Evolutionary conservation across 2,113 vertebrate species (phyloP), one percentile per base, ranked within the genome.

Genomic region (Acrocephalus arundinaceus): DNA sequence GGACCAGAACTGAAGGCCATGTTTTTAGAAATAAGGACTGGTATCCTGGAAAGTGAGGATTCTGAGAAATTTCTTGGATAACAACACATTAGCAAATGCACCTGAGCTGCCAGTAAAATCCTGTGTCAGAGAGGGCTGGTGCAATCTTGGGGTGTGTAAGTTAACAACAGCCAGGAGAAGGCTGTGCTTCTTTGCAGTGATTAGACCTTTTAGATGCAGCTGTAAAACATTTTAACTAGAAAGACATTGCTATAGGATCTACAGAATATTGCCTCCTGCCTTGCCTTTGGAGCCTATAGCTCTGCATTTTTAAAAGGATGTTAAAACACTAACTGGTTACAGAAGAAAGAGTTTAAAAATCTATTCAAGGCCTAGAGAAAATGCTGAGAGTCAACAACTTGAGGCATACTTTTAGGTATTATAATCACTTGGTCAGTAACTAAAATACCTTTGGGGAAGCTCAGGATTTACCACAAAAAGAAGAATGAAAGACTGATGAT

Each of bases 21-120:
- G 6, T 4, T 65, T 90, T 51, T 10, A 61, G 48, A 52, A 81
- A 68, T 37, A 62, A 77, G 22, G 18, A 27, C 2, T 0, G 0
- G 2, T 58, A 9, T 33, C 30, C 16, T 39, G 35, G 8, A 41
- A 91, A n/a, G 10, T 4, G 7, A 10, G 35, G 24, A 52, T 46
- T 59, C 39, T 51, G 33, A 72, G 39, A 41, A 77, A 9, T 35
- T 62, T 73, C 35, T 73, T 24, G n/a, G 13, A 13, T 70, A 72
- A 51, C 24, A 79, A 22, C 10, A 35, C 27, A 13, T 1, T 15
- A 91, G 3, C 13, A 68, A 22, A 20, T 31, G 33, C 28, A 52
- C 3, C 43, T 35, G 39, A 77, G 33, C 43, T 87, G 17, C 39
- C 49, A 67, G 37, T 10, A 45, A 46, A 68, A 15, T 20, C 33